Percentiles rank a stretch among this genome's conserved stretches.
Evolutionary conservation across 2,113 vertebrate species (phyloP).

Genomic region (Phodopus roborovskii): DNA sequence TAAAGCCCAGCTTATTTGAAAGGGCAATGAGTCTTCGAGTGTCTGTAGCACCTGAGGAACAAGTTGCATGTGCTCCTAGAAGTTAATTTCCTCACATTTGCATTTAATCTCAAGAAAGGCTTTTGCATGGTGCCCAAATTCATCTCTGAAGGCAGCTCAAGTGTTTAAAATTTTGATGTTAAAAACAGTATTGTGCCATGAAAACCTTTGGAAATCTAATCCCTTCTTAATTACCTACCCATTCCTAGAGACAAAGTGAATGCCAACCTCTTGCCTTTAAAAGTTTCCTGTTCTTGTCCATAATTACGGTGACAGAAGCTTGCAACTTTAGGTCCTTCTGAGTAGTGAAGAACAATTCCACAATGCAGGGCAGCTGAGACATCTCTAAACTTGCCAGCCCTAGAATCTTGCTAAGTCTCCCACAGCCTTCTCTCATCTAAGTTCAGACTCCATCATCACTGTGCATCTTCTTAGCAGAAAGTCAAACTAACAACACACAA

Average conservation of each 20-base stretch:
- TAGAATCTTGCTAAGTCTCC: neutral
- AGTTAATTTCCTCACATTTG: conserved; percentile 47
- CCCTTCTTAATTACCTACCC: neutral
- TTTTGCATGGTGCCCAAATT: conserved; percentile 13
- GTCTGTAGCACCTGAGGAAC: neutral
- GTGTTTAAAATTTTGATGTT: conserved; percentile 5
- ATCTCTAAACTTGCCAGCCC: neutral
- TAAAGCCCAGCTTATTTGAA: conserved; percentile 23
- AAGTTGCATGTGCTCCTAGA: neutral
- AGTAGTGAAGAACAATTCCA: neutral
- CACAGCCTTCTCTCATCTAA: neutral
- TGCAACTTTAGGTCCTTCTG: neutral
- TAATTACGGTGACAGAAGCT: neutral
- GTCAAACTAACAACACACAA: neutral
- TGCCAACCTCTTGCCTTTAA: neutral
- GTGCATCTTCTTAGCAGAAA: conserved; percentile 48
- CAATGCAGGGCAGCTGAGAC: neutral
- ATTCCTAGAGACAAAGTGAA: neutral
- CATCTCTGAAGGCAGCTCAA: conserved; percentile 6
- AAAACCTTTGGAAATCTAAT: neutral
- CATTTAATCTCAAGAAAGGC: conserved; percentile 11
- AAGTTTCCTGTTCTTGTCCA: neutral
- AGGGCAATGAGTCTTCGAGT: neutral
- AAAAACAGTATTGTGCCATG: neutral
- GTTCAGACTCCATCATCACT: neutral